phyloP scores from a whole-genome alignment of 2,888 invertebrate genomes.

The Tridacna gigas region DNA sequence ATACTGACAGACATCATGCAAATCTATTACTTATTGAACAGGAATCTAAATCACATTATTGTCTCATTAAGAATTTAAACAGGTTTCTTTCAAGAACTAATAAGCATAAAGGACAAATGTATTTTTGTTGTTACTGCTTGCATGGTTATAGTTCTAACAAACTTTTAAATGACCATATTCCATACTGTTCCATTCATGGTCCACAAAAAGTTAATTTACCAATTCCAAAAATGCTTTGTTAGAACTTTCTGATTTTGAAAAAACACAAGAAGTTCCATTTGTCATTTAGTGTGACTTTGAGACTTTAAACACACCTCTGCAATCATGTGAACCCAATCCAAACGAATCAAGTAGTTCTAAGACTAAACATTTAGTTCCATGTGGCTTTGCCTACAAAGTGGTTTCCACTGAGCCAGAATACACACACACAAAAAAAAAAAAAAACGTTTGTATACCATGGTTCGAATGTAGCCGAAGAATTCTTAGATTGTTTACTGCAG shows the following conservation, averaged over 20 bases:
- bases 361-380: conserved; percentile 21
- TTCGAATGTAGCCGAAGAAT: background rate
- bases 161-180: conserved; percentile 28
- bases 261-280: conserved; percentile 34
- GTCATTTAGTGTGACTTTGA: conserved; percentile 54
- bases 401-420: conserved; percentile 38
- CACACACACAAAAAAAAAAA: conserved; percentile 26
- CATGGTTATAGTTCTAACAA: conserved; percentile 33
- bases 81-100: conserved; percentile 52
- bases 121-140: conserved; percentile 43
- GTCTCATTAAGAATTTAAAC: conserved; percentile 56
- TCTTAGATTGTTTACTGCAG: conserved; percentile 10
- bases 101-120: conserved; percentile 4
- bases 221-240: conserved; percentile 17
- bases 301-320: conserved; percentile 32
- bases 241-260: conserved; percentile 41
- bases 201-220: conserved; percentile 40
- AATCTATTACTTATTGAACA: conserved; percentile 48
- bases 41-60: conserved; percentile 44
- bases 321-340: conserved; percentile 19
- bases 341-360: background rate
- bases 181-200: conserved; percentile 33
- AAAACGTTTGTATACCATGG: conserved; percentile 17
- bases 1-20: conserved; percentile 44
- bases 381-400: conserved; percentile 46